phyloP scores from a whole-genome alignment of 2,797 vertebrate genomes.

The Sphenodon punctatus region DNA sequence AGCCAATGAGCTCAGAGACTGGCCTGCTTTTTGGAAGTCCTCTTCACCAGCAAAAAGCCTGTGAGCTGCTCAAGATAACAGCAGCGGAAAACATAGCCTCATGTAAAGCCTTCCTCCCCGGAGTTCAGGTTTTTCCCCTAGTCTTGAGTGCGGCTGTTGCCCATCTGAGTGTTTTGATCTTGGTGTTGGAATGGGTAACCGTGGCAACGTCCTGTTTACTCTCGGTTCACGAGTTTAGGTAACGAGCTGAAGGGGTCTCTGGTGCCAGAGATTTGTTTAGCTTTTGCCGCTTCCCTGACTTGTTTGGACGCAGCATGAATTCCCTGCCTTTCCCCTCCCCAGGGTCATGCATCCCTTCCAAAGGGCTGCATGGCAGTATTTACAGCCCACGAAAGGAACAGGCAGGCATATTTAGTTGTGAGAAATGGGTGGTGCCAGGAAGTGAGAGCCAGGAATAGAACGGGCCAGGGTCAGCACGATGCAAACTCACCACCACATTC shows the following conservation, averaged over 20 bases:
- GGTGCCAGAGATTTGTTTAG: background rate
- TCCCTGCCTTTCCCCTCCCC: background rate
- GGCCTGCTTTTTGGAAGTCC: background rate
- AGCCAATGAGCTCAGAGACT: background rate
- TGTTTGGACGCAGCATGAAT: background rate
- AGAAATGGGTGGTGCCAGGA: background rate
- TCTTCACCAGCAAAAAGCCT: background rate
- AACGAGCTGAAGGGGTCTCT: background rate
- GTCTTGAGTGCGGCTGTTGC: background rate
- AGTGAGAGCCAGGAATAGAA: no score
- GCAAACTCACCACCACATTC: no score
- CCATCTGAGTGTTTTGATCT: background rate
- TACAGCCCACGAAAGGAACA: background rate
- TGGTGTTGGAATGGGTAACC: background rate
- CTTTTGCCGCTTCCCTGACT: background rate
- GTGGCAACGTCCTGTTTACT: background rate
- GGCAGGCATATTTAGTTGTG: background rate
- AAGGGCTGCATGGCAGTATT: background rate
- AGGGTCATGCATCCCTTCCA: background rate
- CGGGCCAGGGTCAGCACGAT: no score
- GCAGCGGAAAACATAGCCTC: background rate
- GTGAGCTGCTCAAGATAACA: background rate
- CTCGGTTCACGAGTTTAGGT: background rate
- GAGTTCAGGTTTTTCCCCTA: background rate
- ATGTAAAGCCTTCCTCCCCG: background rate